These are phyloP conservation scores for Keiferia lycopersicella DNA, from an alignment of 2,888 invertebrate species.

Conservation along the genomic window DNA sequence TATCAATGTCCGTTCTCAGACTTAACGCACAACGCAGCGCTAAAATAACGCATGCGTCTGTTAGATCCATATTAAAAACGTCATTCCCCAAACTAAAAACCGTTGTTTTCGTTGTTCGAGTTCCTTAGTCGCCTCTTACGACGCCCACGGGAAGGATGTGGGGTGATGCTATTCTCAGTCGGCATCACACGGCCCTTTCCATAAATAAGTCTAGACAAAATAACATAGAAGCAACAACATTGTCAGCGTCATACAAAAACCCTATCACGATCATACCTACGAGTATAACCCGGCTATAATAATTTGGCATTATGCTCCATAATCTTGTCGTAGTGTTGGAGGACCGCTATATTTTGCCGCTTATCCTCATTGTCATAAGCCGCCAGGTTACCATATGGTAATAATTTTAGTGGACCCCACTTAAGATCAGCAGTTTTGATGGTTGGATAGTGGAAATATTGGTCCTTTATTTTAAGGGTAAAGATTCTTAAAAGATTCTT, in stretches of 20 bases:
- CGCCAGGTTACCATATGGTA: constrained; percentile 58
- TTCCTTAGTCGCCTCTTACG: no score
- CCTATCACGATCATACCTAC: neutral
- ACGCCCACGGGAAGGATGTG: no score
- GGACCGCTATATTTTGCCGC: constrained; percentile 49
- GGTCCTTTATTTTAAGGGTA: constrained; percentile 29
- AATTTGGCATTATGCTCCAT: constrained; percentile 43
- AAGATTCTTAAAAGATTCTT: no score
- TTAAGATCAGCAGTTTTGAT: constrained; percentile 45
- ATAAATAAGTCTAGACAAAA: no score
- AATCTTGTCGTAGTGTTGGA: constrained; percentile 41
- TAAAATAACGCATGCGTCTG: no score
- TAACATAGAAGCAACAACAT: no score
- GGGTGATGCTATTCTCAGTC: no score
- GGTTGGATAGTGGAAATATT: constrained; percentile 36
- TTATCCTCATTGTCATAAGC: constrained; percentile 57
- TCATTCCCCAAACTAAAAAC: no score
- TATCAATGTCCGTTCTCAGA: constrained; percentile 30
- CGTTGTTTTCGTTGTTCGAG: no score
- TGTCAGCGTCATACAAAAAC: constrained; percentile 1
- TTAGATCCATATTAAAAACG: no score
- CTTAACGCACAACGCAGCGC: no score
- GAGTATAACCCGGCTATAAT: constrained; percentile 35
- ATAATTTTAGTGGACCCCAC: constrained; percentile 64
- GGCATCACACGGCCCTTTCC: no score